These are phyloP conservation scores for Lithophane ornitopus DNA, from an alignment of 2,888 invertebrate genomes.

Conservation along the genomic window DNA sequence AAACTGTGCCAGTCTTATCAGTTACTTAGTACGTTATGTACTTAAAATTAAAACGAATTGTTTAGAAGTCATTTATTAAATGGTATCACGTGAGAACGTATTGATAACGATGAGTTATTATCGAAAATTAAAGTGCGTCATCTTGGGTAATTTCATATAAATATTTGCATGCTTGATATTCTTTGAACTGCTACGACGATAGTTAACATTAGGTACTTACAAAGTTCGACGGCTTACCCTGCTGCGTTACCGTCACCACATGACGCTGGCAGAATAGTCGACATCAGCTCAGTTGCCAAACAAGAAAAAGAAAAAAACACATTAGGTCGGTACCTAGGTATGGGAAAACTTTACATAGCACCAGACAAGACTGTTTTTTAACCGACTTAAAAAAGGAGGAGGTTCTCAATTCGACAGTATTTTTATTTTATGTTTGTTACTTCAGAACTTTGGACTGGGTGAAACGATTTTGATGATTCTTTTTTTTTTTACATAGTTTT, in stretches of 20 bases:
- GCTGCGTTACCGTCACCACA: no score
- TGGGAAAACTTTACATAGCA: neutral
- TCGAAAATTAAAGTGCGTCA: constrained; percentile 38
- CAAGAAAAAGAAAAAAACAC: no score
- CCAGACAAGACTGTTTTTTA: neutral
- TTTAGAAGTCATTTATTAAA: constrained; percentile 35
- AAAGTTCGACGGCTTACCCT: no score
- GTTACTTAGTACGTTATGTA: constrained; percentile 25
- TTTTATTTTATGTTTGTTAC: no score
- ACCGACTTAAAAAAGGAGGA: no score
- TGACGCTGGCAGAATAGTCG: no score
- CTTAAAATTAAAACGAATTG: constrained; percentile 42
- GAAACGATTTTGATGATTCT: no score
- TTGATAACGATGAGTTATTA: constrained; percentile 43
- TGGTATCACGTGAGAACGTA: constrained; percentile 47
- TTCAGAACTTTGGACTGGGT: no score
- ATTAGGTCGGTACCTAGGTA: no score
- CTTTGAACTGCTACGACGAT: neutral
- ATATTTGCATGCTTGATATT: constrained; percentile 38
- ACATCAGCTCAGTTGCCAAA: no score
- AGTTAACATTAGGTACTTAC: neutral
- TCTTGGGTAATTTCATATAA: constrained; percentile 16
- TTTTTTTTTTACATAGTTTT: no score
- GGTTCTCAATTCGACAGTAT: no score
- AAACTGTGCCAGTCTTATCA: constrained; percentile 58